These are phyloP conservation scores for Ochropleura leucogaster DNA, from an alignment of 2,888 invertebrate species.

Conservation along the genomic window DNA sequence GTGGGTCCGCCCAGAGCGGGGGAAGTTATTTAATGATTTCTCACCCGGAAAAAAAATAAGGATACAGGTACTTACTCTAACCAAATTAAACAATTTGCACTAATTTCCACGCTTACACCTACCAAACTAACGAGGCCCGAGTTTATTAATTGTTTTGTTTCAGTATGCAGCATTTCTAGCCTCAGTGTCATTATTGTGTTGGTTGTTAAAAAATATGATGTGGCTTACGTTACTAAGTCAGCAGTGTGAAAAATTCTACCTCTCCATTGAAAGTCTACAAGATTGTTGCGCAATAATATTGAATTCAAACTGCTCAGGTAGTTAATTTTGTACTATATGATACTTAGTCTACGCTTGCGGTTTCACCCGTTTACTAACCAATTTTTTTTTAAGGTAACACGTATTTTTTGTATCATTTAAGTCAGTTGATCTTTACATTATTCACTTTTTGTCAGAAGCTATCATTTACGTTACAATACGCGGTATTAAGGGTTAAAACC, in stretches of 20 bases:
- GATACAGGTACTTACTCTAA: no score
- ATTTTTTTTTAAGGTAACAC: no score
- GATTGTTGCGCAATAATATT: slow-evolving; percentile 9
- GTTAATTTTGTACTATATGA: neutral
- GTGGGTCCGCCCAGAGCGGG: no score
- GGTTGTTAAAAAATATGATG: slow-evolving; percentile 28
- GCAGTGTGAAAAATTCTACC: slow-evolving; percentile 39
- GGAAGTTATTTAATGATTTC: no score
- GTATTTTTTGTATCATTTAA: no score
- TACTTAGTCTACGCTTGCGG: no score
- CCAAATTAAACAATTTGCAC: no score
- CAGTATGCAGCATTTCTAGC: neutral
- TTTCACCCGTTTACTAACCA: neutral
- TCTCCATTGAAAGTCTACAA: slow-evolving; percentile 10
- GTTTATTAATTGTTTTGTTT: neutral
- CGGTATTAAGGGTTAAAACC: neutral
- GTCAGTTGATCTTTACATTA: neutral
- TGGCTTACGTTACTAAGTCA: slow-evolving; percentile 13
- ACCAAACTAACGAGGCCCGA: no score
- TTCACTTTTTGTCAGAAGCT: neutral
- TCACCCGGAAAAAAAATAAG: no score
- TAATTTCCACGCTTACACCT: no score
- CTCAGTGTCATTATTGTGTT: neutral
- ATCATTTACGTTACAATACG: neutral
- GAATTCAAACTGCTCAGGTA: slow-evolving; percentile 28